Conservation (phyloP, 2,113 vertebrate species). For the Panthera tigris region DNA sequence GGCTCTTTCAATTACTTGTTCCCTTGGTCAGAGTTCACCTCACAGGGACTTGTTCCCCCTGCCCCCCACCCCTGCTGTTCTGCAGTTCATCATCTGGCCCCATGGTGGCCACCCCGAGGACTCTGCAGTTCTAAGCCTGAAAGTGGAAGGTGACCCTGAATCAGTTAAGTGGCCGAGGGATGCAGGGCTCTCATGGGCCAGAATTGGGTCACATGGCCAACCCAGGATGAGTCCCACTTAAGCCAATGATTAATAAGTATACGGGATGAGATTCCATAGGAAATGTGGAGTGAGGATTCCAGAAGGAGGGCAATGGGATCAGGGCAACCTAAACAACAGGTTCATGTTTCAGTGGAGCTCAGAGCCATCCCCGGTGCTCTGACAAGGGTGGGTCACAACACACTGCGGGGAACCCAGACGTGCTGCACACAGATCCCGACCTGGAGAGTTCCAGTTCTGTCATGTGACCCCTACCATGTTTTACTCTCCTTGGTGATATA, state of each 20-base stretch:
- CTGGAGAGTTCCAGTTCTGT: background rate
- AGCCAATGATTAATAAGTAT: background rate
- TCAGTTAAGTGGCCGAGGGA: background rate
- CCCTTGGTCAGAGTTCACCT: background rate
- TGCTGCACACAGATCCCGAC: background rate
- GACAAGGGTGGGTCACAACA: background rate
- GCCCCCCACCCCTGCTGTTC: too few relatives aligned
- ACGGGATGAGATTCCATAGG: background rate
- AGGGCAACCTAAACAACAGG: background rate
- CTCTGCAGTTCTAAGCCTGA: background rate
- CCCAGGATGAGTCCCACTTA: background rate
- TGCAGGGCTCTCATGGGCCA: background rate
- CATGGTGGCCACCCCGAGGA: background rate
- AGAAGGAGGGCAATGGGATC: background rate
- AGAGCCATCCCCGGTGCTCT: background rate
- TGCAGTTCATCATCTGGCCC: background rate
- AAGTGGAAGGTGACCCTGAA: background rate
- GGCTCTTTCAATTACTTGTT: background rate
- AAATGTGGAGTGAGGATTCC: background rate
- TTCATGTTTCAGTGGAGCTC: background rate
- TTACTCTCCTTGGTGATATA: background rate
- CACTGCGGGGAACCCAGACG: background rate
- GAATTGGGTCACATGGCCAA: background rate
- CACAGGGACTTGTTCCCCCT: background rate
- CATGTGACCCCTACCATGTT: background rate